These are phyloP conservation scores for Actinia equina DNA, from an alignment of 64 coral and sea anemone species.

Conservation along the genomic window DNA sequence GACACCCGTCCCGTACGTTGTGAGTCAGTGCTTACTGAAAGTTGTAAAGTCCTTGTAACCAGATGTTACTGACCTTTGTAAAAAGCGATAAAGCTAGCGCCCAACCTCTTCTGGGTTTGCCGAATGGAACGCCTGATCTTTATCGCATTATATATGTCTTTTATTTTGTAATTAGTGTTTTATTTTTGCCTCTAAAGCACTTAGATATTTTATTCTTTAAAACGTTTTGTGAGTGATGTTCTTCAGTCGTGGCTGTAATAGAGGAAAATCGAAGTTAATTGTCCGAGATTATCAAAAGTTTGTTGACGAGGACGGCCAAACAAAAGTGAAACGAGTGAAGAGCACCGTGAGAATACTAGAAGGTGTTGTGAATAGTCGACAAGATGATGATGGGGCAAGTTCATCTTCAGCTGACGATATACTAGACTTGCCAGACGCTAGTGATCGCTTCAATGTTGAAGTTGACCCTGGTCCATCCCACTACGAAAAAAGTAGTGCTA, in stretches of 20 bases:
- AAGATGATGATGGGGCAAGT: not conserved
- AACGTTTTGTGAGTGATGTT: not conserved
- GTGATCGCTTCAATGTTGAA: not conserved
- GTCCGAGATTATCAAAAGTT: not conserved
- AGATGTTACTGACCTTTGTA: too few relatives aligned
- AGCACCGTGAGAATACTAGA: constrained; percentile 1
- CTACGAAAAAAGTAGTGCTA: not conserved
- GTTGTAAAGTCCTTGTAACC: too few relatives aligned
- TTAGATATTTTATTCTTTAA: too few relatives aligned
- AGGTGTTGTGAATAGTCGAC: not conserved
- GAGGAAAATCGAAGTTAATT: constrained; percentile 12
- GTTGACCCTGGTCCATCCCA: not conserved
- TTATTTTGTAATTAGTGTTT: too few relatives aligned
- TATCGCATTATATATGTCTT: too few relatives aligned
- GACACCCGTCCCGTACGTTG: too few relatives aligned
- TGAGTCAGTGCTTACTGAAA: too few relatives aligned
- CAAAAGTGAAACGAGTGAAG: not conserved
- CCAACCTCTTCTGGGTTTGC: too few relatives aligned
- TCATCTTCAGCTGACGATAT: not conserved
- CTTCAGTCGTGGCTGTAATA: not conserved
- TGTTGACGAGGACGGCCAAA: not conserved
- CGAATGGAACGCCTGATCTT: too few relatives aligned
- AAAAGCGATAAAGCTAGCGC: too few relatives aligned
- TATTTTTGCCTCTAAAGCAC: too few relatives aligned
- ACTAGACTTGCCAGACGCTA: not conserved